Evolutionary conservation across 2,113 vertebrate species (phyloP).

Genomic region (Hippocampus abdominalis): DNA sequence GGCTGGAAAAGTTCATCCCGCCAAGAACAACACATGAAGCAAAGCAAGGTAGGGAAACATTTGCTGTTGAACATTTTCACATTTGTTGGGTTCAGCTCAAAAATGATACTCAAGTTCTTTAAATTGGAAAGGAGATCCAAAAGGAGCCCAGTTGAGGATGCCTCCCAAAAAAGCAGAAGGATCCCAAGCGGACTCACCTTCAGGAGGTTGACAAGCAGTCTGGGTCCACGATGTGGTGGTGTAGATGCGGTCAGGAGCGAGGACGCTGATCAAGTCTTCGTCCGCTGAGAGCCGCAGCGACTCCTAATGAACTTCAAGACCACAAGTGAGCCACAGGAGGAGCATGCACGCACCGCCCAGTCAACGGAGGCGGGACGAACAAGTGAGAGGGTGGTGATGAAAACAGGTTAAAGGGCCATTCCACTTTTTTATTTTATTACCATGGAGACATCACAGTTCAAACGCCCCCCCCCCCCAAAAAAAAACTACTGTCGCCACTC

Average conservation of each 20-base stretch:
- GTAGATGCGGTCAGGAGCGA: slow-evolving; percentile 63
- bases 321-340: background rate
- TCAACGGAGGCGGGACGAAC: background rate
- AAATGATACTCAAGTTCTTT: no score
- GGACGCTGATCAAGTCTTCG: slow-evolving; percentile 46
- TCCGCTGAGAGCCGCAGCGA: background rate
- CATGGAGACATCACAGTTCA: background rate
- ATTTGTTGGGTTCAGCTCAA: no score
- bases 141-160: no score
- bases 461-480: no score
- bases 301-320: background rate
- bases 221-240: background rate
- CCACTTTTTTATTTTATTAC: background rate
- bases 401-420: background rate
- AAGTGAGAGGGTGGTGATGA: no score
- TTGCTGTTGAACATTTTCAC: no score
- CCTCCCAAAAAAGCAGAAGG: background rate
- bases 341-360: background rate
- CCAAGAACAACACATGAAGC: background rate
- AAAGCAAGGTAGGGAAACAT: background rate
- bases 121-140: no score
- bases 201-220: background rate
- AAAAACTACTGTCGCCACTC: no score
- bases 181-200: background rate
- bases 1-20: background rate